These are phyloP conservation scores for Scolopax rusticola DNA, from an alignment of 2,797 vertebrate species.

Conservation along the genomic window DNA sequence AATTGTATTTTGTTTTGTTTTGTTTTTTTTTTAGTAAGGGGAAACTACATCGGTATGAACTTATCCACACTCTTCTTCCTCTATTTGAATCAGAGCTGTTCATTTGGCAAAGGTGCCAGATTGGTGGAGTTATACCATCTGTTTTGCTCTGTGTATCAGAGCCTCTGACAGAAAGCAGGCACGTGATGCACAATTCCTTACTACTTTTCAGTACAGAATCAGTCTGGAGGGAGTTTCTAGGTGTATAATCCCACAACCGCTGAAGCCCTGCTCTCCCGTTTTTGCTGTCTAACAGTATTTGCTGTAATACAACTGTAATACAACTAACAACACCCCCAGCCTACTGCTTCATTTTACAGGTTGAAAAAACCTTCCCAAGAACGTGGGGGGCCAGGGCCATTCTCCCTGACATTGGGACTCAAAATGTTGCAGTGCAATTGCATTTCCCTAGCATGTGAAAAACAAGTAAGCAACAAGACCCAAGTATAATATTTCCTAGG, in stretches of 20 bases:
- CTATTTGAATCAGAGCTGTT: background rate
- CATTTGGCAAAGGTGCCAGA: background rate
- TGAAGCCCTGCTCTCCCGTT: background rate
- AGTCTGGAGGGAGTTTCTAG: accelerated
- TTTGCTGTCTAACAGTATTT: background rate
- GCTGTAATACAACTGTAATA: background rate
- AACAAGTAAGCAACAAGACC: background rate
- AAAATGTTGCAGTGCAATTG: background rate
- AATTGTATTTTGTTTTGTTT: background rate
- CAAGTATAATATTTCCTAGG: background rate
- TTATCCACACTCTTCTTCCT: background rate
- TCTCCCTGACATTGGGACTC: background rate
- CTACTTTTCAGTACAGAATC: background rate
- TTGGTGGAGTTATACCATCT: background rate
- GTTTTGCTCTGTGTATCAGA: background rate
- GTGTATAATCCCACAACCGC: background rate
- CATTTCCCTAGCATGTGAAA: background rate
- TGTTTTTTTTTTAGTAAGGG: background rate
- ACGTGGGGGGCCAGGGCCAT: background rate
- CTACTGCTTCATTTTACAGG: background rate
- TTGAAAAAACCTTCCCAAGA: background rate
- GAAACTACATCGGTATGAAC: background rate
- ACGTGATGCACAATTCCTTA: background rate
- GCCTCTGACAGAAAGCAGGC: background rate
- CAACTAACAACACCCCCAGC: background rate